Conservation (phyloP, 2,797 vertebrate species). For the Acanthornis magna region DNA sequence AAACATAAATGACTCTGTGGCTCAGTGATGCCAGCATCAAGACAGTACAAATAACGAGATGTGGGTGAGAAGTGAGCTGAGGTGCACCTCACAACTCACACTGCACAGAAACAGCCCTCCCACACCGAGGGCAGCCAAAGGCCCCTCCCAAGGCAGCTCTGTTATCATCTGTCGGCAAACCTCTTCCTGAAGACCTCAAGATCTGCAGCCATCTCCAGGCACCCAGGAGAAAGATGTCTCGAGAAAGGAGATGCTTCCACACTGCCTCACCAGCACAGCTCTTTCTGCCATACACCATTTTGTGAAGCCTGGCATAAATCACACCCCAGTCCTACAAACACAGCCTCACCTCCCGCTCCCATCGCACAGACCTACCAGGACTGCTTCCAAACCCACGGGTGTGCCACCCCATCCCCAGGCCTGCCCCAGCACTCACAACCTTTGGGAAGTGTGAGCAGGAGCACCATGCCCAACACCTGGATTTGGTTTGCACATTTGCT, state of each 20-base stretch:
- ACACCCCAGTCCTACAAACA: background rate
- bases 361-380: fast-evolving
- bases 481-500: background rate
- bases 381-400: fast-evolving
- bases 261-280: background rate
- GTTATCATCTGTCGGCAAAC: background rate
- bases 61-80: background rate
- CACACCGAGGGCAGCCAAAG: background rate
- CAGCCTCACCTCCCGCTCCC: background rate
- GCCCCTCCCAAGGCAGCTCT: background rate
- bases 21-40: background rate
- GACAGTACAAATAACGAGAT: background rate
- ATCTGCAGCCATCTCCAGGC: background rate
- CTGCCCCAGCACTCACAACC: fast-evolving
- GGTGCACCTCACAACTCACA: background rate
- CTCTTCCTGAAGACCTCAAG: background rate
- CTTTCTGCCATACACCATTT: background rate
- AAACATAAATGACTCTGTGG: fast-evolving
- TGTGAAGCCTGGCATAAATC: background rate
- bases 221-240: background rate
- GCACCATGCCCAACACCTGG: fast-evolving
- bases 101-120: background rate
- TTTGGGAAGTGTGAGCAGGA: background rate
- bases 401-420: too few species aligned
- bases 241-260: background rate